These are phyloP conservation scores for Entelurus aequoreus DNA, from an alignment of 2,113 vertebrate genomes.

Conservation along the genomic window DNA sequence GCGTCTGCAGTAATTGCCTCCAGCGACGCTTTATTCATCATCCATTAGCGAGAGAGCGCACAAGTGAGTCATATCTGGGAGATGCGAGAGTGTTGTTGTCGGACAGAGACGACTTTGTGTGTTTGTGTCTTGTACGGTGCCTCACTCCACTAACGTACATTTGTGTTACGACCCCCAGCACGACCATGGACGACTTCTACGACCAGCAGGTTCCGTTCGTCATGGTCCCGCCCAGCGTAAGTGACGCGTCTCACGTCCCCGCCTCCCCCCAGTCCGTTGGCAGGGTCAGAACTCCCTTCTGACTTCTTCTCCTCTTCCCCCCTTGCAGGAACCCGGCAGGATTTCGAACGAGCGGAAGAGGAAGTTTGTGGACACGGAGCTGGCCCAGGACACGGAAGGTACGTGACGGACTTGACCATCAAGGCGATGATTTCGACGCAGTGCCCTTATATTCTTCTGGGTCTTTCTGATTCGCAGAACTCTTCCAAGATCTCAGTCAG, in stretches of 20 bases:
- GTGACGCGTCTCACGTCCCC: conserved; percentile 40
- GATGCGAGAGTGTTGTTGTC: conserved; percentile 12
- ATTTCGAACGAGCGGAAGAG: conserved; percentile 82
- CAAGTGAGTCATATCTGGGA: conserved; percentile 48
- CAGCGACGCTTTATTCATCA: conserved; percentile 47
- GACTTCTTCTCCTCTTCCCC: background rate
- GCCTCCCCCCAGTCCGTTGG: too few relatives aligned
- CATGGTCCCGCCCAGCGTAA: conserved; percentile 86
- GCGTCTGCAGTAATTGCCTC: conserved; percentile 48
- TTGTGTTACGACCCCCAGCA: conserved; percentile 15
- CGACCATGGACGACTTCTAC: conserved; percentile 92
- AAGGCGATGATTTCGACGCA: background rate
- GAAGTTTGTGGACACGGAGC: conserved; percentile 89
- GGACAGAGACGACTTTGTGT: background rate
- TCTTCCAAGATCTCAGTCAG: conserved; percentile 97
- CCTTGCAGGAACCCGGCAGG: conserved; percentile 75
- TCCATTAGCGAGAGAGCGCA: conserved; percentile 46
- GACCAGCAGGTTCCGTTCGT: conserved; percentile 92
- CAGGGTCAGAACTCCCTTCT: background rate
- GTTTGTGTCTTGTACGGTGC: background rate
- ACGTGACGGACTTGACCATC: conserved; percentile 8
- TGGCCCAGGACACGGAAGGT: conserved; percentile 97
- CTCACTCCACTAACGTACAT: too few relatives aligned
- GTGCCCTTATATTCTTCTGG: background rate
- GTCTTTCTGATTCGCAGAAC: conserved; percentile 70